Base-by-base conservation (phyloP, 2,888 invertebrate species). In the Oxyteleia sp. region DNA sequence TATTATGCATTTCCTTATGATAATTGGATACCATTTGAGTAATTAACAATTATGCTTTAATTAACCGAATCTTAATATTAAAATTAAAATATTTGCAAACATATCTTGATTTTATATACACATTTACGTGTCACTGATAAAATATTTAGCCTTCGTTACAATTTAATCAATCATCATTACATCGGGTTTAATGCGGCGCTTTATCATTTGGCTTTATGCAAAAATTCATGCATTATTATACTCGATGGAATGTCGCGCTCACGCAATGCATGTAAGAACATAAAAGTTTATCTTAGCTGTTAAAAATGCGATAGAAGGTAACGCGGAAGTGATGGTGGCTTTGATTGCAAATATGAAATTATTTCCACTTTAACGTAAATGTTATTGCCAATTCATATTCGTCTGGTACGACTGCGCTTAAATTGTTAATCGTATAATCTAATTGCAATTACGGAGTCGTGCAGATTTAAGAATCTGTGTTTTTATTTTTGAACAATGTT, bases 141-240 rank as follows among this genome's bases (percentile, higher is more conserved):
- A 68, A 53, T 68, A 43, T 68, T 53, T 68, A 11, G 16, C 26
- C 57, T 57, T 69, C 55, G 29, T 55, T 55, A 45, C 68, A 15
- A 13, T 69, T 69, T 57, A 49, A 69, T 69, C 69, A 47, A 57
- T 69, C 69, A 57, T 57, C 47, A 26, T 69, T 69, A 57, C 47
- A 26, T 35, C 18, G 38, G 16, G 5, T 69, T 69, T 59, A 71
- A 59, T 20, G 20, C 43, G n/a, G 3, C 29, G 18, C 61, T 61
- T 72, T 32, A 53, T 72, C 43, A 72, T 61, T 72, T 20, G 20
- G 20, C 20, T 71, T 59, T 71, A 61, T 72, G 72, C 51, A 72
- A 61, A 61, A 72, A 51, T 72, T 0, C 51, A 61, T 72, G 72
- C 61, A 72, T 72, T 61, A 61, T 72, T 49, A 59, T 49, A 29